Conservation (phyloP, 1,140 invertebrate species). For the Brachionus calyciflorus region DNA sequence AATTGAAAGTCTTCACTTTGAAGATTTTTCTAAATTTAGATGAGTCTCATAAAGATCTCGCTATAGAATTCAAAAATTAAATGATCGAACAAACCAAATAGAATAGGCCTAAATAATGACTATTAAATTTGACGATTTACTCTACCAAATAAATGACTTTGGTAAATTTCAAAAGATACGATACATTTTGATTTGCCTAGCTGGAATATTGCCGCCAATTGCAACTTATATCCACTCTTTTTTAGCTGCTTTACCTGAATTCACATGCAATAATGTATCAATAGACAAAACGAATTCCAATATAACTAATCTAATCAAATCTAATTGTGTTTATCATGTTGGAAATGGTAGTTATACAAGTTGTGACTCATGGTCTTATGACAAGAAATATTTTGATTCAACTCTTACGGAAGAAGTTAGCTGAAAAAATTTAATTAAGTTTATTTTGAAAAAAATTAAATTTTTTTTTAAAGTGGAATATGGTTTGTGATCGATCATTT, state of each 20-base stretch:
- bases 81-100: too few relatives aligned
- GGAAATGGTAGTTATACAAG: not conserved
- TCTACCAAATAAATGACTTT: constrained; percentile 11
- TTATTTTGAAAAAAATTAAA: not conserved
- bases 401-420: constrained; percentile 29
- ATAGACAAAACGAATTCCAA: not conserved
- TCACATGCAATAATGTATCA: not conserved
- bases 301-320: not conserved
- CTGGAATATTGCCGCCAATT: constrained; percentile 4
- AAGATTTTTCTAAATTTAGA: too few relatives aligned
- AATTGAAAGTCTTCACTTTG: too few relatives aligned
- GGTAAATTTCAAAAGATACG: constrained; percentile 30
- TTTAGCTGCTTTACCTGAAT: constrained; percentile 27
- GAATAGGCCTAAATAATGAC: not conserved
- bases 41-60: too few relatives aligned
- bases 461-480: constrained; percentile 25
- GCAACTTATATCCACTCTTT: constrained; percentile 35
- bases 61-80: too few relatives aligned
- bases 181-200: constrained; percentile 19
- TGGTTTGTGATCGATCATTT: constrained; percentile 36
- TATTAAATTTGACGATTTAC: constrained; percentile 20
- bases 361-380: not conserved
- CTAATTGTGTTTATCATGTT: not conserved
- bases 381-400: constrained; percentile 16
- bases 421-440: not conserved